A percentile compares a stretch with the other conserved stretches of the same genome.
phyloP scores from a whole-genome alignment of 2,797 vertebrate genomes.

The Basileuterus tristriatus region DNA sequence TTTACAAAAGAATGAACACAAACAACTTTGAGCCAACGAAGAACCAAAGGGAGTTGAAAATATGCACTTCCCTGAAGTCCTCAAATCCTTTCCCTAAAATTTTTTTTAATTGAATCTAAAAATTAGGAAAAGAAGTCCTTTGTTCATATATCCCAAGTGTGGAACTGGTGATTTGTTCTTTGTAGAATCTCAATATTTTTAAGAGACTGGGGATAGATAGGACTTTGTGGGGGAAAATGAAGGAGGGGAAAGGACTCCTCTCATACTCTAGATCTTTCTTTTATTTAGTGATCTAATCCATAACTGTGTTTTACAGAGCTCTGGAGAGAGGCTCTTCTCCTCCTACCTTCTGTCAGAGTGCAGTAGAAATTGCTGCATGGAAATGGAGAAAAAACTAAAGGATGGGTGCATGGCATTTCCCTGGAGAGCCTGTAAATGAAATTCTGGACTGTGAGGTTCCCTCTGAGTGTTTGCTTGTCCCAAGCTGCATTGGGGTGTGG shows the following conservation, averaged over 20 bases:
- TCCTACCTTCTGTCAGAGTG: not conserved
- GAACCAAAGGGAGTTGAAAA: not conserved
- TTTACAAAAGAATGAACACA: not conserved
- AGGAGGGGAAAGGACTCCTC: not conserved
- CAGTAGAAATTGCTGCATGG: not conserved
- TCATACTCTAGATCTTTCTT: not conserved
- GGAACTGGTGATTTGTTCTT: not conserved
- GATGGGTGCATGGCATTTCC: not conserved
- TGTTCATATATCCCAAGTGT: not conserved
- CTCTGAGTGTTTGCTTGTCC: not conserved
- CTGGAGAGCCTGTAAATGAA: not conserved
- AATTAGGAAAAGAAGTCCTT: not conserved
- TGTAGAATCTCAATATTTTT: not conserved
- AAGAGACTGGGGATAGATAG: not conserved
- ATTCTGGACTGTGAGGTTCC: not conserved
- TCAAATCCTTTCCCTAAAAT: not conserved
- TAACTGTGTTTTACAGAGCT: not conserved
- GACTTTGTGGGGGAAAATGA: accelerated
- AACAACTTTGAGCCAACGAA: not conserved
- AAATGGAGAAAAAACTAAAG: not conserved
- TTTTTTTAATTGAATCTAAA: not conserved
- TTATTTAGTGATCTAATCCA: not conserved
- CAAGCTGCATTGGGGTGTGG: accelerated
- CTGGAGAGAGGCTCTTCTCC: not conserved
- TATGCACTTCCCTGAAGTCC: not conserved